These are phyloP conservation scores for Xenopus petersii DNA, from an alignment of 2,797 vertebrate species.

Conservation along the genomic window DNA sequence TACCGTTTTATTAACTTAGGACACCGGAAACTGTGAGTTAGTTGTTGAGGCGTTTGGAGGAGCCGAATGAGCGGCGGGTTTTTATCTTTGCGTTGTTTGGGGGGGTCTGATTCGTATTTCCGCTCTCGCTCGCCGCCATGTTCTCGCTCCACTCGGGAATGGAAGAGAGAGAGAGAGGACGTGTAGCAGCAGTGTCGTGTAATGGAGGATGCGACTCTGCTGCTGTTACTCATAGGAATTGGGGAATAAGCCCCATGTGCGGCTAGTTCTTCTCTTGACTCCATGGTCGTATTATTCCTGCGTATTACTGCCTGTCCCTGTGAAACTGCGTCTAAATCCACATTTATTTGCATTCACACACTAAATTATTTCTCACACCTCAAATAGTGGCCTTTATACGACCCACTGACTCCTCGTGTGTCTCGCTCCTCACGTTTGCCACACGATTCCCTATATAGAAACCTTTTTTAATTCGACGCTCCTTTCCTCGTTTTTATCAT, in stretches of 20 bases:
- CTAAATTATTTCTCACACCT: no score
- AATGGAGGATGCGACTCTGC: conserved; percentile 20
- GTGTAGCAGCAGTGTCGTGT: conserved; percentile 23
- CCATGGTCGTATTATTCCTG: neutral
- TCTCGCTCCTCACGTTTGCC: no score
- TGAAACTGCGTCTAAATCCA: no score
- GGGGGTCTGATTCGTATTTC: no score
- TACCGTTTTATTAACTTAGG: neutral
- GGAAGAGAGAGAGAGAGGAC: neutral
- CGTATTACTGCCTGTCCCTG: neutral
- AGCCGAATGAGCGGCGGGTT: neutral
- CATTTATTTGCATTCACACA: no score
- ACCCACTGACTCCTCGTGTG: no score
- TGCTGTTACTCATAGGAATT: neutral
- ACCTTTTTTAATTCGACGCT: no score
- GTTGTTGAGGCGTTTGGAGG: neutral
- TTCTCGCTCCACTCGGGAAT: conserved; percentile 29
- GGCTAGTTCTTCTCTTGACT: neutral
- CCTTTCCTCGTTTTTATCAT: no score
- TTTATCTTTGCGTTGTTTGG: no score
- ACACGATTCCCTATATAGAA: no score
- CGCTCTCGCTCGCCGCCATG: conserved; percentile 24
- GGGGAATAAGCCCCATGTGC: neutral
- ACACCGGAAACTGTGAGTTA: neutral
- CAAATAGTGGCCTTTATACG: no score